Percentiles rank a stretch among this genome's conserved stretches.
Evolutionary conservation across 2,888 invertebrate genomes (phyloP).

Genomic region (Neocrepidodera transversa): DNA sequence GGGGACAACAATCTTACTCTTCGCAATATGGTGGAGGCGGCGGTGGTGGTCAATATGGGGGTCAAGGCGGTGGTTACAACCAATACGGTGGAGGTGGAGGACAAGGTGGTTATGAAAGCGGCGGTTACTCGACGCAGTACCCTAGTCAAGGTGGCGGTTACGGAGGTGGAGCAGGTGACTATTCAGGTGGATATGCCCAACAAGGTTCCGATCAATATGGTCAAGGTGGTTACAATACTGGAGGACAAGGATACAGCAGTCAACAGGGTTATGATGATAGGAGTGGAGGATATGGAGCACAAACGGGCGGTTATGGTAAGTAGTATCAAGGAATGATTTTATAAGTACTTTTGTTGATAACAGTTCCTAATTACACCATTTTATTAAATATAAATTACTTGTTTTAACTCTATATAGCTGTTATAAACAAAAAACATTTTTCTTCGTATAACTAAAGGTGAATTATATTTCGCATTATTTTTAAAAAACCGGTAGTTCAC

Average conservation of each 20-base stretch:
- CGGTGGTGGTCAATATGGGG: conserved; percentile 31
- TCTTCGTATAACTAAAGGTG: not conserved
- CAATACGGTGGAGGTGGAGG: conserved; percentile 29
- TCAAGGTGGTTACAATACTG: conserved; percentile 40
- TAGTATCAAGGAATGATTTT: conserved; percentile 11
- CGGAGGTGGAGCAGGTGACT: conserved; percentile 30
- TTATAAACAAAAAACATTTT: not conserved
- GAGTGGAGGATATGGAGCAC: conserved; percentile 44
- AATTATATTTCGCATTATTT: not conserved
- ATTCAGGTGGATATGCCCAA: conserved; percentile 32
- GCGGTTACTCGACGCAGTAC: conserved; percentile 39
- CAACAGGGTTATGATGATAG: conserved; percentile 44
- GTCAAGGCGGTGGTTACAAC: conserved; percentile 26
- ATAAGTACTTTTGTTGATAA: not conserved
- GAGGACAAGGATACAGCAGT: conserved; percentile 39
- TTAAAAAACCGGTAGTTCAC: no score
- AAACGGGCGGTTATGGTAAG: conserved; percentile 48
- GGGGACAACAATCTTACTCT: conserved; percentile 42
- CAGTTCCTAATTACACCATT: no score
- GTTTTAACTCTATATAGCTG: no score
- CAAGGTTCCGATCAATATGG: conserved; percentile 37
- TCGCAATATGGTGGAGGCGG: conserved; percentile 40
- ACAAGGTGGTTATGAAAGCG: conserved; percentile 31
- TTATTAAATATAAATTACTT: no score
- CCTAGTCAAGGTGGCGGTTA: conserved; percentile 26